Conservation (phyloP, 2,797 vertebrate species). For the Argyrosomus regius region DNA sequence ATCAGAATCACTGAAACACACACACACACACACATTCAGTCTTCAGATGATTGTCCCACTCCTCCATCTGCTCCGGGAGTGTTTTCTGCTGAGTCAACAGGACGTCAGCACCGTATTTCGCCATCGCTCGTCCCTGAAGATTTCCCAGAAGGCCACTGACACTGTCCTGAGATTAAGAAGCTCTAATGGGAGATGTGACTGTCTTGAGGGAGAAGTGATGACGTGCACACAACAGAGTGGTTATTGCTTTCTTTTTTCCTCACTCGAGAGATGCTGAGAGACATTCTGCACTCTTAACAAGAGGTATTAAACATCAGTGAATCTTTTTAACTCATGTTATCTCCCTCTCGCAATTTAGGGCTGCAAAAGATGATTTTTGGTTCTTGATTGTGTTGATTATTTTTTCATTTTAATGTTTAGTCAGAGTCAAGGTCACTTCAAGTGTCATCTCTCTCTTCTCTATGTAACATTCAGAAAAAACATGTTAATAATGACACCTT, state of each 20-base stretch:
- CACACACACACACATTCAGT: constrained; percentile 12
- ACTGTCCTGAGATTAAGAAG: constrained; percentile 48
- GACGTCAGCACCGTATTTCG: constrained; percentile 26
- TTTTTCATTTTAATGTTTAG: no score
- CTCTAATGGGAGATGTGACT: not conserved
- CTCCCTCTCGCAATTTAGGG: not conserved
- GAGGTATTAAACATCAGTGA: not conserved
- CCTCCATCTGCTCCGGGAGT: constrained; percentile 53
- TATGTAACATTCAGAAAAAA: no score
- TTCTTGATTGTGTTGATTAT: no score
- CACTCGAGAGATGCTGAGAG: not conserved
- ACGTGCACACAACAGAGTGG: not conserved
- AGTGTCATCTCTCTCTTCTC: no score
- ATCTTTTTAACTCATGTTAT: not conserved
- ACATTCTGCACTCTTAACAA: not conserved
- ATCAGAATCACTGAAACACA: constrained; percentile 14
- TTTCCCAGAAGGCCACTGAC: constrained; percentile 74
- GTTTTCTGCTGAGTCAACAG: constrained; percentile 63
- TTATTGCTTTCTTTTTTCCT: constrained; percentile 19
- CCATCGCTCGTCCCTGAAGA: constrained; percentile 42
- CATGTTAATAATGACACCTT: no score
- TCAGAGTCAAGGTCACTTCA: no score
- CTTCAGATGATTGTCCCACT: constrained; percentile 20
- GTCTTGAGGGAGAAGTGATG: not conserved
- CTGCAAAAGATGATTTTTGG: not conserved